Evolutionary conservation across 2,797 vertebrate species (phyloP), one percentile per base, ranked within the genome.

Genomic region (Leptodon cayanensis): DNA sequence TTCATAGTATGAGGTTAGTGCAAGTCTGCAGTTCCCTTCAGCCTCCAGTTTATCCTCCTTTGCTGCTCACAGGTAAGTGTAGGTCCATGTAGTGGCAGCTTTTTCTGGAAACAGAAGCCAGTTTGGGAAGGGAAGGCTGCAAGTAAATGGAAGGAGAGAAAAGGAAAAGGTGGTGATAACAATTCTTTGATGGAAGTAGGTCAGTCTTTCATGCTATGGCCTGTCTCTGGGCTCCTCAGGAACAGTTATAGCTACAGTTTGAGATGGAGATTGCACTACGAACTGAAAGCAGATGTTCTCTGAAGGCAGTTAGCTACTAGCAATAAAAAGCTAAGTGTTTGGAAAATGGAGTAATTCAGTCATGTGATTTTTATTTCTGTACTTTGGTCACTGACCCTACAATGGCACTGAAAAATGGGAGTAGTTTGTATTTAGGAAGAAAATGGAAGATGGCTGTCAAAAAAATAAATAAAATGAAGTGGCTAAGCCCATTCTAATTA

Each of bases 261-360:
- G 74, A 19, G 73, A 61, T 82, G 83, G 77, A 89, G 78, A 77
- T 70, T 13, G 80, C 52, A 10, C 37, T 37, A 6, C 0, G 2
- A 86, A 65, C 39, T 65, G 79, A 21, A 55, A 93, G 74, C 91
- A 91, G 86, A 93, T 92, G 92, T 63, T 91, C 74, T 71, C 49
- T 28, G 52, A 59, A 74, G 63, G 49, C 69, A 63, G 65, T 90
- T 70, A 49, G 85, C 87, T 93, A 65, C 57, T 55, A 63, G 85
- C 77, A 67, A 63, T 91, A 90, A 84, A 83, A 83, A 35, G 42
- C 57, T 33, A 80, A 90, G 79, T 35, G 80, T 49, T 49, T 71
- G 76, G 61, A 46, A 94, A 87, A 92, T 46, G 76, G 91, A 89
- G 33, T 85, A 59, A 83, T 93, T 94, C 86, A 69, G n/a, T 55